Conservation (phyloP, 2,113 vertebrate species). For the Theristicus caerulescens region DNA sequence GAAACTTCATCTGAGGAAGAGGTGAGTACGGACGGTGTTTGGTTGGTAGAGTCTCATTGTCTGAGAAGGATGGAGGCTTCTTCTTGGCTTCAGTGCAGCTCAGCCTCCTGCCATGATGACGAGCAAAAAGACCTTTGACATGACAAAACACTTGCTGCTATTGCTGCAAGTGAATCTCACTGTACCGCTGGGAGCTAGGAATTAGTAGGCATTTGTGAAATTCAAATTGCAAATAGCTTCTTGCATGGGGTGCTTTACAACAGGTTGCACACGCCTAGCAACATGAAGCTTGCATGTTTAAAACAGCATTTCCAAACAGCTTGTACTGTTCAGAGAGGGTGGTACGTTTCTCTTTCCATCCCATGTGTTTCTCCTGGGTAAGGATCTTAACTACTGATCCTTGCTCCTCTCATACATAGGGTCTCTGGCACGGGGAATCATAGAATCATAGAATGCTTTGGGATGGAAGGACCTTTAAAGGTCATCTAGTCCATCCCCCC, state of each 20-base stretch:
- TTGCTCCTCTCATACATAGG: fast-evolving
- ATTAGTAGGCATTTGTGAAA: neutral
- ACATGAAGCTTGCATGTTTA: neutral
- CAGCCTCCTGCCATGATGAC: fast-evolving
- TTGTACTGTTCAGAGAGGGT: neutral
- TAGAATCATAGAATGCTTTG: too few relatives aligned
- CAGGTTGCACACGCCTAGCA: neutral
- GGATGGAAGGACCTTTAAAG: too few relatives aligned
- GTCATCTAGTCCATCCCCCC: too few relatives aligned
- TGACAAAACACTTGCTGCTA: neutral
- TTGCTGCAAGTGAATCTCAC: neutral
- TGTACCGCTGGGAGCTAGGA: fast-evolving
- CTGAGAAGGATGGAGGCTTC: neutral
- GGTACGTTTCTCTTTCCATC: neutral
- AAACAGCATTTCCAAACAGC: neutral
- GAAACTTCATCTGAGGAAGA: neutral
- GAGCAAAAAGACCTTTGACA: neutral
- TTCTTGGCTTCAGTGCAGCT: neutral
- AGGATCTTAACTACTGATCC: neutral
- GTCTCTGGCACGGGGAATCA: too few relatives aligned
- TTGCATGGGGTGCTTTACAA: neutral
- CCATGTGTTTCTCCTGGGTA: neutral
- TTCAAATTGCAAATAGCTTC: neutral
- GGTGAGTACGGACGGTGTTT: neutral
- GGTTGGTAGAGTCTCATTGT: neutral